Base-by-base conservation (phyloP, 2,888 invertebrate species). In the Microctonus hyperodae region DNA sequence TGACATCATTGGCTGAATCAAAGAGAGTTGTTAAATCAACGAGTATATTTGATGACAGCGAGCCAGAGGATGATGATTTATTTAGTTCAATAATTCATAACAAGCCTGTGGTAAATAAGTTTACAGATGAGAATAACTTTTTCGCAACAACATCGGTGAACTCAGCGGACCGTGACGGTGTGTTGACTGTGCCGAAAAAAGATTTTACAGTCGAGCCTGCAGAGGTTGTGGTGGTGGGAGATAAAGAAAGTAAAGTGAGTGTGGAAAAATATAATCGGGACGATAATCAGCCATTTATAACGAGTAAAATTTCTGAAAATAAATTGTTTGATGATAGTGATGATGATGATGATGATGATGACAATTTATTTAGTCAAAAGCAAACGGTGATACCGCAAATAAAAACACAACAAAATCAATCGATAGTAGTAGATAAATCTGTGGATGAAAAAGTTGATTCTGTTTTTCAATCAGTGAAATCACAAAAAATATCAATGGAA, bases 21-120 rank as follows among this genome's bases (percentile, higher is more conserved):
- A 37, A 22, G 22, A 33, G 55, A n/a, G n/a, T n/a, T 16, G 2
- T 51, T 9, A 71, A 72, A 11, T 55, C 61, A 10, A 70, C 67
- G 13, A 76, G 75, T 40, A 69, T 83, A 31, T 82, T 82, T 60
- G 78, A 78, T 58, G 79, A 81, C 40, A 77, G 80, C 5, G 75
- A 76, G 25, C 71, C 74, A 16, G 60, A 63, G 33, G 73, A 75
- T 28, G 71, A 74, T 40, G 72, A 74, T 22, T 78, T 23, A 72
- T 58, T 70, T 69, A 69, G 57, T 60, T 64, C 53, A 64, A 70
- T 50, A 60, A n/a, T 48, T 31, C 69, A 64, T 4, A 68, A 67
- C 40, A 44, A 40, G 20, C 55, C 16, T 28, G n/a, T 37, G n/a
- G 37, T 16, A n/a, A 59, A 16, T 10, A 69, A 72, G 67, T 40